Conservation (phyloP, 1,140 invertebrate species). For the Lasaia peninsularis region DNA sequence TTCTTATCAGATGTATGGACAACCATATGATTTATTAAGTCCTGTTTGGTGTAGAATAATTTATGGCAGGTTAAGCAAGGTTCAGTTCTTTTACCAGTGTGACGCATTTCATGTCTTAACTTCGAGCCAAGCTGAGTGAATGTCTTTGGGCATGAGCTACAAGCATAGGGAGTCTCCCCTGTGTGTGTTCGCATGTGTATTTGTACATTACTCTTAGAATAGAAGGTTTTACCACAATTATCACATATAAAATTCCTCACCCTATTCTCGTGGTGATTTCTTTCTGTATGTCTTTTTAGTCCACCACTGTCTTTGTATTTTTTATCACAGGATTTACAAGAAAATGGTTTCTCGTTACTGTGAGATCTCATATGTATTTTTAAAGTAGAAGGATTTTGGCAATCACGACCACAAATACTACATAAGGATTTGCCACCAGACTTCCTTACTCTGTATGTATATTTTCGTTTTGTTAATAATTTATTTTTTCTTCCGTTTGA, state of each 20-base stretch:
- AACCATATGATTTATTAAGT: constrained; percentile 40
- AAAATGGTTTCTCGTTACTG: constrained; percentile 46
- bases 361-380: constrained; percentile 58
- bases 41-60: constrained; percentile 48
- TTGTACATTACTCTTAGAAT: constrained; percentile 46
- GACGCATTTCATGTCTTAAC: constrained; percentile 81
- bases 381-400: constrained; percentile 44
- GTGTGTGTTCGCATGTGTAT: constrained; percentile 59
- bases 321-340: constrained; percentile 56
- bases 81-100: constrained; percentile 86
- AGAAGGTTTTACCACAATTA: constrained; percentile 78
- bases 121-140: constrained; percentile 57
- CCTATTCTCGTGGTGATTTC: constrained; percentile 36
- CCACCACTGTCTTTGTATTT: constrained; percentile 68
- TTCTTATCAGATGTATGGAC: constrained; percentile 52
- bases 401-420: constrained; percentile 80
- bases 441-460: neutral
- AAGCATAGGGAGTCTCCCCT: constrained; percentile 57
- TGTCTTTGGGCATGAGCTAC: constrained; percentile 41
- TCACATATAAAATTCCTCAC: constrained; percentile 72
- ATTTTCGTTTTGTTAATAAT: constrained; percentile 13
- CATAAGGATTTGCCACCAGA: constrained; percentile 67
- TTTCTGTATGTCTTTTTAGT: constrained; percentile 57
- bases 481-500: constrained; percentile 21
- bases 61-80: constrained; percentile 83